A percentile compares a stretch with the other conserved stretches of the same genome.
Conservation (phyloP, 2,113 vertebrate species). For the Quiscalus mexicanus region DNA sequence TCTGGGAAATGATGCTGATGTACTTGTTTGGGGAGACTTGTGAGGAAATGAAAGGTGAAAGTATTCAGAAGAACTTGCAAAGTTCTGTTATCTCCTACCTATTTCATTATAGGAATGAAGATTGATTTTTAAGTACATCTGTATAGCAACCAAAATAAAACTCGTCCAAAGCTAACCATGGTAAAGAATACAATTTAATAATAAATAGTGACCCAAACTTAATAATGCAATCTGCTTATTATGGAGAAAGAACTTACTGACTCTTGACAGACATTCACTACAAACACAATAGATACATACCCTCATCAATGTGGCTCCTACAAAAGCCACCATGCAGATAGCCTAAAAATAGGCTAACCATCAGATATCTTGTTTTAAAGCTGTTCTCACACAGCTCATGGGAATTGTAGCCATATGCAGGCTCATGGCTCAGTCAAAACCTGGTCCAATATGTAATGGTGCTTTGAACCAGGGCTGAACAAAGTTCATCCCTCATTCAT, state of each 20-base stretch:
- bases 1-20: neutral
- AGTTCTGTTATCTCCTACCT: neutral
- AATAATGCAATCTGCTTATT: neutral
- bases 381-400: neutral
- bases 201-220: neutral
- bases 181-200: neutral
- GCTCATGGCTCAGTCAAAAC: neutral
- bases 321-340: neutral
- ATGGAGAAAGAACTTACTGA: neutral
- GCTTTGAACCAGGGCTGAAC: neutral
- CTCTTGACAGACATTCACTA: neutral
- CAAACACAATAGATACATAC: neutral
- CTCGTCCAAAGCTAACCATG: neutral
- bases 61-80: neutral
- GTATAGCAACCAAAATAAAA: neutral
- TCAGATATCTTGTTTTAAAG: neutral
- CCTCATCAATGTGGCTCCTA: neutral
- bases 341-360: neutral
- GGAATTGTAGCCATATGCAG: neutral
- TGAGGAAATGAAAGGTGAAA: neutral
- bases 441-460: neutral
- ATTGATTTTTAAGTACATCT: neutral
- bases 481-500: neutral
- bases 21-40: neutral
- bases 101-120: neutral